A percentile compares a stretch with the other conserved stretches of the same genome.
phyloP scores from a whole-genome alignment of 2,797 vertebrate species.

The Sebastes iracundus region DNA sequence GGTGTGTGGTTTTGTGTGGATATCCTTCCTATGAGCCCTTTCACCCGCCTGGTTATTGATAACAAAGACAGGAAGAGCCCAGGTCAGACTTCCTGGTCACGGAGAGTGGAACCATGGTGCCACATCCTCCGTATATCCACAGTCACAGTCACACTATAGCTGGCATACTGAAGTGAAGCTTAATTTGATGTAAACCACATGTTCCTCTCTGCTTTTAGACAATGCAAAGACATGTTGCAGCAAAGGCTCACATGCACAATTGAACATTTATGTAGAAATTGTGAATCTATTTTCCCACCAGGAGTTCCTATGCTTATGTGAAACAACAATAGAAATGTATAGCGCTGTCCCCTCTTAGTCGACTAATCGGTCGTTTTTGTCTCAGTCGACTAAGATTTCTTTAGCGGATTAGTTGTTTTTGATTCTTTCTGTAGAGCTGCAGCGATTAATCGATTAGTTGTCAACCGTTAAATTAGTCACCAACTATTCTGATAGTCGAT shows the following conservation, averaged over 20 bases:
- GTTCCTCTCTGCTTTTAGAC: neutral
- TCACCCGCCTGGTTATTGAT: conserved; percentile 49
- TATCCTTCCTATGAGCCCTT: conserved; percentile 45
- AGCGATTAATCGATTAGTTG: too few relatives aligned
- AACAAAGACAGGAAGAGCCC: conserved; percentile 83
- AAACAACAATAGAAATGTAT: neutral
- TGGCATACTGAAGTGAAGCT: neutral
- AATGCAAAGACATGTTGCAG: neutral
- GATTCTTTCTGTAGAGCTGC: too few relatives aligned
- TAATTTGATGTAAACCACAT: neutral
- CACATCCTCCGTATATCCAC: conserved; percentile 22
- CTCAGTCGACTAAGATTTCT: too few relatives aligned
- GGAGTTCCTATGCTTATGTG: neutral
- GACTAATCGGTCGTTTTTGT: too few relatives aligned
- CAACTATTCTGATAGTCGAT: too few relatives aligned
- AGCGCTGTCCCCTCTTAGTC: too few relatives aligned
- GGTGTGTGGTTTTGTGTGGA: conserved; percentile 14
- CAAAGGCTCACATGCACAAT: neutral
- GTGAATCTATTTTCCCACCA: neutral
- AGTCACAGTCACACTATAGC: neutral
- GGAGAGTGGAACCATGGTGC: conserved; percentile 30
- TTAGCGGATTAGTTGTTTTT: too few relatives aligned
- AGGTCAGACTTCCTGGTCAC: conserved; percentile 66
- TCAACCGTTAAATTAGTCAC: too few relatives aligned
- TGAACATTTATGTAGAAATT: neutral